A percentile compares a stretch with the other conserved stretches of the same genome.
Evolutionary conservation across 1,140 invertebrate species (phyloP).

Genomic region (Drosophila tsacasi): DNA sequence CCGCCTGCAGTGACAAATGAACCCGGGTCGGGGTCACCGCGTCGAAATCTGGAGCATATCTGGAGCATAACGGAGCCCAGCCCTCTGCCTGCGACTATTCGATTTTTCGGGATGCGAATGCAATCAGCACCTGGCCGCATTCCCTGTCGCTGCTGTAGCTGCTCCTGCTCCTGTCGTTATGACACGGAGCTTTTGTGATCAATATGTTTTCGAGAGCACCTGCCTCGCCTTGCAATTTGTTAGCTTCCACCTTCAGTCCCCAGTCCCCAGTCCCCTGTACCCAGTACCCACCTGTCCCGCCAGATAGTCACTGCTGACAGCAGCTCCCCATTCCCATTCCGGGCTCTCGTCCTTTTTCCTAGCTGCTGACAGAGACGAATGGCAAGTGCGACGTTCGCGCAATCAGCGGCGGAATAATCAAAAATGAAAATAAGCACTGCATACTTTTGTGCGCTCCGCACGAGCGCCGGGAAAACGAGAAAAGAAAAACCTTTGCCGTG

Average conservation of each 20-base stretch:
- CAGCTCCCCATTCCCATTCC: neutral
- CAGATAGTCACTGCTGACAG: conserved; percentile 44
- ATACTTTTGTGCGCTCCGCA: conserved; percentile 45
- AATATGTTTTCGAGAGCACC: conserved; percentile 53
- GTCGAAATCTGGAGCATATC: conserved; percentile 25
- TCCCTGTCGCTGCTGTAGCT: conserved; percentile 5
- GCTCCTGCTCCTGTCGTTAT: conserved; percentile 31
- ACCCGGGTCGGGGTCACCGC: conserved; percentile 32
- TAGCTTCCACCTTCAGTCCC: conserved; percentile 23
- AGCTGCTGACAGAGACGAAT: conserved; percentile 58
- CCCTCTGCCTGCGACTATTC: conserved; percentile 20
- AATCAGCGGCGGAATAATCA: conserved; percentile 49
- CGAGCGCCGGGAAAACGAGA: conserved; percentile 3
- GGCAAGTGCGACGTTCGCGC: conserved; percentile 47
- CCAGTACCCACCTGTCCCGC: too few species aligned
- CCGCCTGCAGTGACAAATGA: conserved; percentile 44
- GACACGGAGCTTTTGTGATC: conserved; percentile 58
- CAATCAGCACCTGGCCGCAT: conserved; percentile 58
- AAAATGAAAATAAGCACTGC: conserved; percentile 66
- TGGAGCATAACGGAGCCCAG: conserved; percentile 36
- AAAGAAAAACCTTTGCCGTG: neutral
- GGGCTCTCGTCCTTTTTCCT: conserved; percentile 5
- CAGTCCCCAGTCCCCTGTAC: neutral
- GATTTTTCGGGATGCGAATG: conserved; percentile 52
- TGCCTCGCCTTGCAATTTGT: conserved; percentile 52